A percentile compares a stretch with the other conserved stretches of the same genome.
phyloP scores from a whole-genome alignment of 2,797 vertebrate genomes.

The Centroberyx gerrardi region DNA sequence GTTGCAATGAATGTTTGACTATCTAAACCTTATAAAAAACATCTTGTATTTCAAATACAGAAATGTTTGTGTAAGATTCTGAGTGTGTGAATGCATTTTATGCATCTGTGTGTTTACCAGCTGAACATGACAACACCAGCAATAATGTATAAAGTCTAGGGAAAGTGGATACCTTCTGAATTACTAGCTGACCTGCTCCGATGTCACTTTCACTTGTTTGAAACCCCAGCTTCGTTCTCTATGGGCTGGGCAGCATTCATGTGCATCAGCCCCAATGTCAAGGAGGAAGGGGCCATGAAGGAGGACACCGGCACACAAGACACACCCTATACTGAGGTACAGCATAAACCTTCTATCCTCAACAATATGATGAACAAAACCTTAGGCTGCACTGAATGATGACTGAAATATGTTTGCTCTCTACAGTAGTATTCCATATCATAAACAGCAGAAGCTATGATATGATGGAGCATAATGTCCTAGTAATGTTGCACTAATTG shows the following conservation, averaged over 20 bases:
- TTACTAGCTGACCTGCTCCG: neutral
- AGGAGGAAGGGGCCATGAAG: constrained; percentile 99
- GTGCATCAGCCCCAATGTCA: constrained; percentile 96
- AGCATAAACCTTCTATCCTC: constrained; percentile 1
- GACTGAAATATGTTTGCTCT: neutral
- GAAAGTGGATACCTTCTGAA: neutral
- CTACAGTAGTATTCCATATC: neutral
- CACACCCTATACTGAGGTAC: constrained; percentile 97
- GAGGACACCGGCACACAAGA: constrained; percentile 98
- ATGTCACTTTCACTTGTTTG: constrained; percentile 49
- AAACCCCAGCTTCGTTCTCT: constrained; percentile 91
- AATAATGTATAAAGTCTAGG: neutral
- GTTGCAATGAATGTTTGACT: constrained; percentile 15
- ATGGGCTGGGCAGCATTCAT: constrained; percentile 99
- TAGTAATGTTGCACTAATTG: neutral
- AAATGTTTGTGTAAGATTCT: constrained; percentile 3
- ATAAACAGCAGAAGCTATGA: neutral
- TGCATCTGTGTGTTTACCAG: constrained; percentile 18
- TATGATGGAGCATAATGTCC: neutral
- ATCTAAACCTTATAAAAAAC: neutral
- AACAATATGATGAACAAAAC: neutral
- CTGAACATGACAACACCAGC: neutral
- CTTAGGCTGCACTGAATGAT: neutral
- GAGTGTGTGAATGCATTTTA: constrained; percentile 23
- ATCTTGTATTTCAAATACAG: constrained; percentile 41